Base-by-base conservation (phyloP, 2,888 invertebrate species). In the Pomacea canaliculata region DNA sequence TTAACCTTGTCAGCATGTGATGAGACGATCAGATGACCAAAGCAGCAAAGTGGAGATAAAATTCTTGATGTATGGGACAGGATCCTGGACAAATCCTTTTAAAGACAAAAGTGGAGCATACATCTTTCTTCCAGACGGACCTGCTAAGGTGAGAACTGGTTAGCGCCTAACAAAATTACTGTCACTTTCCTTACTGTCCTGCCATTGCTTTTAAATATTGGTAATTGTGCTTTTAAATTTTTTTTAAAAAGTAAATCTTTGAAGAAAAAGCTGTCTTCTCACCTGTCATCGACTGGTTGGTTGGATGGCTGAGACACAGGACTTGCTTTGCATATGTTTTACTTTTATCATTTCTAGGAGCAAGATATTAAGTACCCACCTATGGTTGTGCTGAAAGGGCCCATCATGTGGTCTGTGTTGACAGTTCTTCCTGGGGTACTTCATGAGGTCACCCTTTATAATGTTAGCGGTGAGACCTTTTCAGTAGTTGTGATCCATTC, bases 111-210 rank as follows among this genome's bases (percentile, higher is more conserved):
- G 97, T 87, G 99, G 99, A 0, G 97, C 98, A 0, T 99, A 99
- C 91, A 92, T 99, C 70, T 99, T 99, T 91, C 92, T 99, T 70
- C 99, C 99, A 0, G 94, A 95, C 86, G 96, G 96, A 71, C 93
- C 94, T 37, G 95, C 96, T 63, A 94, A 95, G 19, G 96, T 97
- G 88, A 94, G 69, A 71, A 66, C 16, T 27, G n/a, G 10, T 27
- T 63, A 19, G 12, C 19, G 12, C 10, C 18, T 37, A 37, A 19
- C 18, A 65, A n/a, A 65, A 56, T 56, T 37, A 19, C 18, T 65
- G 5, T 65, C 65, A 65, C 7, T 7, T 65, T 12, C 10, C 12
- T 9, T 65, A 8, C 23, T 65, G 2, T 56, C 51, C 51, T 56
- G 51, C 7, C 1, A 56, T 4, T 56, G 16, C 51, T 56, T 56